A percentile compares a stretch with the other conserved stretches of the same genome.
Evolutionary conservation across 2,797 vertebrate species (phyloP).

Genomic region (Ctenopoma multispine): DNA sequence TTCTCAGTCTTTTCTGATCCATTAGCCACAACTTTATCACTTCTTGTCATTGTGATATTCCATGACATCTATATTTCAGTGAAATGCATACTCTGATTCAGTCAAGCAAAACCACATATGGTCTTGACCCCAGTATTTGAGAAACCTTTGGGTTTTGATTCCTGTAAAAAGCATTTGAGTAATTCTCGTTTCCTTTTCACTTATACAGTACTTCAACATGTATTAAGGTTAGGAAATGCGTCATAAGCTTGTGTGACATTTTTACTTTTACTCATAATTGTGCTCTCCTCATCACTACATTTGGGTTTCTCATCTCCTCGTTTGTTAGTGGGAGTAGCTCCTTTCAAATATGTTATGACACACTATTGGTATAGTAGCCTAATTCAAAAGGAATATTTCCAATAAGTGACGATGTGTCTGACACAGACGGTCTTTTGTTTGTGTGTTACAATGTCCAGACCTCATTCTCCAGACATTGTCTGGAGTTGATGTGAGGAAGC

Average conservation of each 20-base stretch:
- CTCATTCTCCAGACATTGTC: too few relatives aligned
- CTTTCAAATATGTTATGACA: not conserved
- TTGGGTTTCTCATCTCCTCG: not conserved
- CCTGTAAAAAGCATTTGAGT: not conserved
- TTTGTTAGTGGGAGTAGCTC: not conserved
- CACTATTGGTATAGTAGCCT: too few relatives aligned
- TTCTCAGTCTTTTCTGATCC: conserved; percentile 18
- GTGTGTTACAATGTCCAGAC: too few relatives aligned
- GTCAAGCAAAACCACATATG: not conserved
- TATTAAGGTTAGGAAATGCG: not conserved
- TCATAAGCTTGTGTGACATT: not conserved
- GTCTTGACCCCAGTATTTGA: not conserved
- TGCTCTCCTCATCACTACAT: conserved; percentile 5
- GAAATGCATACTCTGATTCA: not conserved
- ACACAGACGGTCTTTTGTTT: too few relatives aligned
- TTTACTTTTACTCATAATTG: not conserved
- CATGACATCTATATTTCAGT: not conserved
- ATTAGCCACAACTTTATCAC: not conserved
- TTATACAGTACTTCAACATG: not conserved
- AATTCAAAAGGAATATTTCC: too few relatives aligned
- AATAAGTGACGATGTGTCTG: too few relatives aligned
- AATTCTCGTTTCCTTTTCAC: conserved; percentile 10
- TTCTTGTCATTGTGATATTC: not conserved
- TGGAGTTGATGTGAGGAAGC: too few relatives aligned
- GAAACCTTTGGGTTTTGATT: not conserved